Evolutionary conservation across 2,797 vertebrate genomes (phyloP).

Genomic region (Diceros bicornis): DNA sequence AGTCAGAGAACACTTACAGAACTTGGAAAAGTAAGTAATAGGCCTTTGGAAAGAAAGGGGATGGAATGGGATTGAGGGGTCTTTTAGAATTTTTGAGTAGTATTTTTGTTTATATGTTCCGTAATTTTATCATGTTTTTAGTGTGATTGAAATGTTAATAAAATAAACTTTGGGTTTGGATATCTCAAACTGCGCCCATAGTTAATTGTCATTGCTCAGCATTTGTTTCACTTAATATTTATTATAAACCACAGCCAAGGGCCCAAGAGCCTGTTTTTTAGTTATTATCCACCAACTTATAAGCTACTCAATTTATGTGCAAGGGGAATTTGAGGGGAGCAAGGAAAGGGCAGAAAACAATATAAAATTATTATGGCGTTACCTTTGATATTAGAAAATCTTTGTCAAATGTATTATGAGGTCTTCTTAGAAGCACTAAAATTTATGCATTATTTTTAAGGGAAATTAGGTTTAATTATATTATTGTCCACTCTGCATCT

Average conservation of each 20-base stretch:
- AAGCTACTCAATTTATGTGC: background rate
- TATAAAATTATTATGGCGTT: constrained; percentile 19
- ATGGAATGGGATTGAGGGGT: background rate
- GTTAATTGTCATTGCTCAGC: background rate
- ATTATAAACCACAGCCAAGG: constrained; percentile 19
- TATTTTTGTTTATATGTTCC: constrained; percentile 38
- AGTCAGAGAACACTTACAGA: constrained; percentile 97
- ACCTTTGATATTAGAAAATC: constrained; percentile 22
- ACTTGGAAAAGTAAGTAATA: constrained; percentile 97
- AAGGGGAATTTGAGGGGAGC: background rate
- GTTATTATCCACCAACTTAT: background rate
- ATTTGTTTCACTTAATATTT: constrained; percentile 67
- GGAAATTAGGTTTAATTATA: constrained; percentile 38
- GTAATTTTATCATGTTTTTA: constrained; percentile 28
- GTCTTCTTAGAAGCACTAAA: constrained; percentile 51
- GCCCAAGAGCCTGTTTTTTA: background rate
- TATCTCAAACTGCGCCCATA: constrained; percentile 26
- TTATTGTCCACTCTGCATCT: background rate
- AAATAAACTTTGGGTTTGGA: constrained; percentile 43
- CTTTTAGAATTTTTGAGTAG: background rate
- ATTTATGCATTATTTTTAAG: constrained; percentile 62
- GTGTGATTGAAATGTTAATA: constrained; percentile 39
- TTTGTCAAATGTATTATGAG: constrained; percentile 13
- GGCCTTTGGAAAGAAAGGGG: background rate
- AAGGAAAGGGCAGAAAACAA: constrained; percentile 40